phyloP scores from a whole-genome alignment of 2,888 invertebrate genomes.

The Eledone cirrhosa region DNA sequence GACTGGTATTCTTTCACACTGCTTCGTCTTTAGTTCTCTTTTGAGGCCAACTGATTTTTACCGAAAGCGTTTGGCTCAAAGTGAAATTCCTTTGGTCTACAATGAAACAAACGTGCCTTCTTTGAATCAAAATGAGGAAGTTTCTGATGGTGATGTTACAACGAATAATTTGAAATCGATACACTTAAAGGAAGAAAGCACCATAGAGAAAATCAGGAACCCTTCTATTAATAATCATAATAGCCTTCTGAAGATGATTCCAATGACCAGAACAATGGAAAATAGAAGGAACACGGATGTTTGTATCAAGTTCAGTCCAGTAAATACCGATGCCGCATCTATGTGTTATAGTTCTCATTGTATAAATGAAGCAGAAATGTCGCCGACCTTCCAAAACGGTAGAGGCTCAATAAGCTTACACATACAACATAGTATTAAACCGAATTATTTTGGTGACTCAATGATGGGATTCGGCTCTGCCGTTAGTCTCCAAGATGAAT shows the following conservation, averaged over 20 bases:
- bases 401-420: not conserved
- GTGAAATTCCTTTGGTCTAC: not conserved
- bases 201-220: too few relatives aligned
- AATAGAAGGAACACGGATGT: too few relatives aligned
- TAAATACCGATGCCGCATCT: not conserved
- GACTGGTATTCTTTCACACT: constrained; percentile 11
- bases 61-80: not conserved
- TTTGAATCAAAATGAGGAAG: not conserved
- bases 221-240: not conserved
- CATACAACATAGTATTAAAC: not conserved
- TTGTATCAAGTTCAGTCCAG: not conserved
- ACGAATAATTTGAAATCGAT: not conserved
- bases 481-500: not conserved
- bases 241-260: not conserved
- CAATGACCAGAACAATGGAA: not conserved
- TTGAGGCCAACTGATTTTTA: constrained; percentile 26
- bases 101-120: too few relatives aligned
- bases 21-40: constrained; percentile 7
- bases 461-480: constrained; percentile 15
- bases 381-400: not conserved
- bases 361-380: not conserved
- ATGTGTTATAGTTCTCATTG: not conserved
- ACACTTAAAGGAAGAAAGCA: not conserved
- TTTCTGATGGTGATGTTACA: not conserved
- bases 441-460: not conserved